phyloP scores from a whole-genome alignment of 92 coral and sea anemone genomes.

The Paragorgia papillata region DNA sequence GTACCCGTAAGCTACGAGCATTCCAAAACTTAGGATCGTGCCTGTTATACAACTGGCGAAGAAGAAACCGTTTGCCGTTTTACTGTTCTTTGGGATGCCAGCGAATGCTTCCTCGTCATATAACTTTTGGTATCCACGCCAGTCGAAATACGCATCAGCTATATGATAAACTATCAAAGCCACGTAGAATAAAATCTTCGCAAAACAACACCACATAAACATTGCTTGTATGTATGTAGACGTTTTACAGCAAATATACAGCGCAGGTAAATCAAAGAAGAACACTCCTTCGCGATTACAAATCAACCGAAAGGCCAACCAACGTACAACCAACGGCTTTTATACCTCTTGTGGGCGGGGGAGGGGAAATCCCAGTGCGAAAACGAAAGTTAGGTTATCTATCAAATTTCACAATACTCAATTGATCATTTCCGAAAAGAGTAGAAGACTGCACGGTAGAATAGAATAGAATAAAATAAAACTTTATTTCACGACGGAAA shows the following conservation, averaged over 20 bases:
- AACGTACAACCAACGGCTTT: too few species aligned
- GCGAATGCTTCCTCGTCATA: not conserved
- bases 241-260: not conserved
- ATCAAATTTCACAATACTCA: too few species aligned
- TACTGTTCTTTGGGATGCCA: not conserved
- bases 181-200: conserved; percentile 1
- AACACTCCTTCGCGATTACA: too few species aligned
- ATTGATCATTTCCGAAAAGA: too few species aligned
- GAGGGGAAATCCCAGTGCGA: too few species aligned
- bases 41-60: conserved; percentile 10
- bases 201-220: not conserved
- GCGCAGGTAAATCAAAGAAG: not conserved
- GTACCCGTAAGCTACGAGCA: not conserved
- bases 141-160: conserved; percentile 1
- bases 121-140: conserved; percentile 10
- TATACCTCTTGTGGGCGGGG: too few species aligned
- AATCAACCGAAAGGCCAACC: too few species aligned
- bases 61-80: not conserved
- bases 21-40: not conserved
- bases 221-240: not conserved
- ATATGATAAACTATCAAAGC: conserved; percentile 10
- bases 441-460: too few species aligned
- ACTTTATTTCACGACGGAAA: too few species aligned
- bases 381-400: too few species aligned
- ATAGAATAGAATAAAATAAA: too few species aligned